Base-by-base conservation (phyloP, 2,797 vertebrate genomes). In the Lepus townsendii region DNA sequence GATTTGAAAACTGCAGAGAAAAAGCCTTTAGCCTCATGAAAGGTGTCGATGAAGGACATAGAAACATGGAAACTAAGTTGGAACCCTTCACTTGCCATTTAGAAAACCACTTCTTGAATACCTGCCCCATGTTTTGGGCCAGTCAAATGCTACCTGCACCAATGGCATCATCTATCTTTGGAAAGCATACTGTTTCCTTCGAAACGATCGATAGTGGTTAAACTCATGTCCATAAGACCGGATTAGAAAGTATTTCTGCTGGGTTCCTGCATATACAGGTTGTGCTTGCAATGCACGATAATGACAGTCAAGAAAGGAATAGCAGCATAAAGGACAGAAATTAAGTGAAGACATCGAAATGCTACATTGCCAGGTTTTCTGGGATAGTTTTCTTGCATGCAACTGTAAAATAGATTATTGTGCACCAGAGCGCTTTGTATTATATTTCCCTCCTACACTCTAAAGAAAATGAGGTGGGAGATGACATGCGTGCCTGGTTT, bases 381-480 rank as follows among this genome's bases (percentile, higher is more conserved):
- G 90, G 78, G 90, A 94, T 87, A 26, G 13, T 92, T 96, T 96
- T 93, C 79, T 97, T 96, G 86, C 30, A 63, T 92, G 90, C 85
- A 93, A 97, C 96, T 97, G 95, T 96, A 96, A 97, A 97, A 97
- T 72, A 96, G 93, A 96, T 97, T 96, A 97, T 96, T 95, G 93
- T 96, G 60, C 52, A 19, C 94, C 96, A 96, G 95, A 96, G 93
- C 93, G 95, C 76, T 96, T 96, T 97, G 94, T 96, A 96, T 96
- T 97, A 94, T 96, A 96, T 97, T 97, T 97, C 94, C 88, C 90
- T 97, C 96, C 96, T 96, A 97, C 96, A 97, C 83, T 63, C 75
- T 84, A 93, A 96, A 96, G 93, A 97, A 96, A 97, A 97, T 97
- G 97, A 97, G 95, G 97, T 97, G 95, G 96, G 94, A 97, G 97